Evolutionary conservation across 2,113 vertebrate genomes (phyloP).

Genomic region (Siniperca chuatsi): DNA sequence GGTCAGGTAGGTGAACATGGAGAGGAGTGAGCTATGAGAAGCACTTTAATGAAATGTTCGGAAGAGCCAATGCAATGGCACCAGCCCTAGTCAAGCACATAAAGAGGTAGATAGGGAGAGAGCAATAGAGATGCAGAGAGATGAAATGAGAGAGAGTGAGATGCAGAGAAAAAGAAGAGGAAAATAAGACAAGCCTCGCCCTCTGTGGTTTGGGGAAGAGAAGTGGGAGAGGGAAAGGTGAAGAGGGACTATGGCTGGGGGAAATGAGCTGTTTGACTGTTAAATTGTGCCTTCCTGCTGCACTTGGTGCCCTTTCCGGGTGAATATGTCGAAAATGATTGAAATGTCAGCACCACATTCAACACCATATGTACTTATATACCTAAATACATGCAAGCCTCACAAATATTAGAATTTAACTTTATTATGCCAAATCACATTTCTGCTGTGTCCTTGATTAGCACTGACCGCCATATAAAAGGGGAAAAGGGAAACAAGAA

Average conservation of each 20-base stretch:
- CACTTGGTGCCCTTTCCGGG: slow-evolving; percentile 22
- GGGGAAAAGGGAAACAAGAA: background rate
- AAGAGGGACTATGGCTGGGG: slow-evolving; percentile 7
- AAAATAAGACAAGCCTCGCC: slow-evolving; percentile 31
- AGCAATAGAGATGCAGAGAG: slow-evolving; percentile 12
- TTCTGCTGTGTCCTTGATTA: background rate
- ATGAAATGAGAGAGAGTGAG: slow-evolving; percentile 28
- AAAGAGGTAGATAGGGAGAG: slow-evolving; percentile 35
- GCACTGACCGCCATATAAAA: background rate
- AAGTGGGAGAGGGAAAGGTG: slow-evolving; percentile 24
- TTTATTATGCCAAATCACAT: background rate
- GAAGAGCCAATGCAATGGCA: slow-evolving; percentile 46
- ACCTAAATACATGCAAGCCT: background rate
- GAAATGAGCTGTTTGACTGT: slow-evolving; percentile 42
- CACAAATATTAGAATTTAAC: background rate
- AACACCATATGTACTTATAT: background rate
- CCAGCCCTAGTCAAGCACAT: slow-evolving; percentile 38
- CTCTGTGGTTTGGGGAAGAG: slow-evolving; percentile 35
- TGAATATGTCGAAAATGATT: slow-evolving; percentile 35
- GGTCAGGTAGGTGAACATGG: slow-evolving; percentile 58
- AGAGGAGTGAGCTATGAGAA: slow-evolving; percentile 42
- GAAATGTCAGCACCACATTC: slow-evolving; percentile 21
- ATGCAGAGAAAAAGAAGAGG: slow-evolving; percentile 1
- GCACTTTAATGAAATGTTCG: slow-evolving; percentile 60
- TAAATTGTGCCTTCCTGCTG: slow-evolving; percentile 33